Evolutionary conservation across 1,140 invertebrate genomes (phyloP).

Genomic region (Teleopsis dalmanni): DNA sequence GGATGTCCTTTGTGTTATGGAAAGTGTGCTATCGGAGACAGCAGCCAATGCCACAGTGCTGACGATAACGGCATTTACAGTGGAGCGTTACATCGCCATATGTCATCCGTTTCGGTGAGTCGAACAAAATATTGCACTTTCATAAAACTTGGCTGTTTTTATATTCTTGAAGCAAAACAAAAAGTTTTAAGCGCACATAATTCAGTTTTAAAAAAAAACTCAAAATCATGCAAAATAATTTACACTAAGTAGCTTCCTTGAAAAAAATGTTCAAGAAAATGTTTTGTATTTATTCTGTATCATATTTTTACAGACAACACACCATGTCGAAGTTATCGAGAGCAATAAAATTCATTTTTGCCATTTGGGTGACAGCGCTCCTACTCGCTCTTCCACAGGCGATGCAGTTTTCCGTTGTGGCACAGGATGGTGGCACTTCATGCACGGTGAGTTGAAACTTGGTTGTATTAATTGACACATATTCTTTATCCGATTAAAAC

Average conservation of each 20-base stretch:
- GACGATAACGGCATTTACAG: slow-evolving; percentile 83
- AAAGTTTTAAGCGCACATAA: no score
- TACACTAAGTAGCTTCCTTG: no score
- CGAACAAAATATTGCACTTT: background rate
- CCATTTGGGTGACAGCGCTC: slow-evolving; percentile 64
- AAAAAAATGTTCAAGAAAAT: no score
- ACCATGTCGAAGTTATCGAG: slow-evolving; percentile 75
- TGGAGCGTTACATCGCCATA: slow-evolving; percentile 78
- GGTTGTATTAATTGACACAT: no score
- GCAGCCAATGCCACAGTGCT: slow-evolving; percentile 84
- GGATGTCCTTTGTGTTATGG: slow-evolving; percentile 64
- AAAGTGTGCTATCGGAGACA: slow-evolving; percentile 70
- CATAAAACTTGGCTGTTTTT: background rate
- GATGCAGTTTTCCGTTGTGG: slow-evolving; percentile 60
- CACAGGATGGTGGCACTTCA: slow-evolving; percentile 46
- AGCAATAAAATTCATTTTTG: slow-evolving; percentile 64
- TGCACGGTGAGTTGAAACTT: slow-evolving; percentile 42
- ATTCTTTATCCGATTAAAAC: no score
- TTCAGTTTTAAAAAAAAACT: no score
- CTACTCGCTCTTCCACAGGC: slow-evolving; percentile 73
- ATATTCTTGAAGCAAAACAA: no score
- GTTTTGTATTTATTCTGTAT: slow-evolving; percentile 8
- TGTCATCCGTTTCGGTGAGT: slow-evolving; percentile 63
- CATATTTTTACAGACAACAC: slow-evolving; percentile 50
- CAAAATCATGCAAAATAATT: no score